Evolutionary conservation across 2,888 invertebrate genomes (phyloP).

Genomic region (Eupithecia pulchellata): DNA sequence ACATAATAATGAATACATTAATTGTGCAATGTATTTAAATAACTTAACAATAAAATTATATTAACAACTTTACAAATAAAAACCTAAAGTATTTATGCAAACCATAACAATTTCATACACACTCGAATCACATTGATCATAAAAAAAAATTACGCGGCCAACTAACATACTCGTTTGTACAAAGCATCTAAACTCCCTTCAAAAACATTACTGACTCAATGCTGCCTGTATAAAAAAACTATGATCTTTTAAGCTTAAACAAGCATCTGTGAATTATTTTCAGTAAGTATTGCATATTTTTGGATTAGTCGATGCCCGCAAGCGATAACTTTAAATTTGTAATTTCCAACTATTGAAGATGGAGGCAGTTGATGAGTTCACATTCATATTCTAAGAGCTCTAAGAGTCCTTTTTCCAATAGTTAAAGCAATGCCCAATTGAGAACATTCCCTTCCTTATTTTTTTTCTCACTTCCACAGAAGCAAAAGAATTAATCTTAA

Average conservation of each 20-base stretch:
- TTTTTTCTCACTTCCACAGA: neutral
- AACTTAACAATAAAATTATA: neutral
- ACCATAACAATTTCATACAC: neutral
- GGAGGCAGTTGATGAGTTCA: neutral
- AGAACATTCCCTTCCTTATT: neutral
- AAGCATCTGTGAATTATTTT: neutral
- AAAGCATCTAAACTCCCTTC: neutral
- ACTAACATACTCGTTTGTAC: too few relatives aligned
- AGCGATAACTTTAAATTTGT: neutral
- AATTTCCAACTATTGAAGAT: neutral
- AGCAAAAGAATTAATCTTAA: neutral
- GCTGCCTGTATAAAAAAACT: neutral
- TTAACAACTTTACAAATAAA: neutral
- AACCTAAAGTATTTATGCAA: neutral
- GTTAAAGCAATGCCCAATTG: neutral
- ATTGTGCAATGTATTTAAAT: neutral
- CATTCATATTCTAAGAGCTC: conserved; percentile 9
- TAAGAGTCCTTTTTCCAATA: neutral
- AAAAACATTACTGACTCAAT: too few relatives aligned
- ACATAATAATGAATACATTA: neutral
- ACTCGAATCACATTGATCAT: too few relatives aligned
- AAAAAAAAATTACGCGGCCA: too few relatives aligned
- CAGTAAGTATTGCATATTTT: neutral
- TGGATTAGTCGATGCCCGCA: neutral
- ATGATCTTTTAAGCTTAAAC: neutral